Percentiles rank a stretch among this genome's conserved stretches.
These are phyloP conservation scores for Mustelus asterias DNA, from an alignment of 2,113 vertebrate genomes.

Conservation along the genomic window DNA sequence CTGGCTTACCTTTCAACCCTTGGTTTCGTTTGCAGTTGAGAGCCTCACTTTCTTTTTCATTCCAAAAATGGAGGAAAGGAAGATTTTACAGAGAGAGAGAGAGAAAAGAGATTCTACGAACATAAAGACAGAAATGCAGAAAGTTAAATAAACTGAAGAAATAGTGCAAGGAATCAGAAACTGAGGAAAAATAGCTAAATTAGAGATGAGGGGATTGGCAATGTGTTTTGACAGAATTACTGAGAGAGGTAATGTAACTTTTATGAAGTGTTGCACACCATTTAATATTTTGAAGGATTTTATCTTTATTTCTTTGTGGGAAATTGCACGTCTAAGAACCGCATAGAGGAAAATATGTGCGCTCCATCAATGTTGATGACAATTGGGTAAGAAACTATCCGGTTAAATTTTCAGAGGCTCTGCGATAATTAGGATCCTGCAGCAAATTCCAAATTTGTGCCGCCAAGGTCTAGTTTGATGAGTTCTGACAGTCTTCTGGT, in stretches of 20 bases:
- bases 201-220: neutral
- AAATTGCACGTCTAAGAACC: neutral
- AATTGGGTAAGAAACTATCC: neutral
- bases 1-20: neutral
- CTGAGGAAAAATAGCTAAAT: neutral
- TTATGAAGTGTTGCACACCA: neutral
- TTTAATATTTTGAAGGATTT: neutral
- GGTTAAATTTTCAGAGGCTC: neutral
- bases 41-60: neutral
- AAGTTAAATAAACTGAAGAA: neutral
- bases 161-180: conserved; percentile 1
- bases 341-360: neutral
- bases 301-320: neutral
- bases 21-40: conserved; percentile 1
- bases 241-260: neutral
- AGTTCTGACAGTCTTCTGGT: neutral
- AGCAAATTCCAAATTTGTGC: neutral
- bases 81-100: neutral
- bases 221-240: neutral
- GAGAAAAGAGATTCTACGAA: neutral
- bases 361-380: neutral
- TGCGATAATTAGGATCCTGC: neutral
- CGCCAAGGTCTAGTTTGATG: neutral
- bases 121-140: conserved; percentile 4
- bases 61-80: neutral